These are phyloP conservation scores for Tretioscincus oriximinensis DNA, from an alignment of 2,113 vertebrate species.

Conservation along the genomic window DNA sequence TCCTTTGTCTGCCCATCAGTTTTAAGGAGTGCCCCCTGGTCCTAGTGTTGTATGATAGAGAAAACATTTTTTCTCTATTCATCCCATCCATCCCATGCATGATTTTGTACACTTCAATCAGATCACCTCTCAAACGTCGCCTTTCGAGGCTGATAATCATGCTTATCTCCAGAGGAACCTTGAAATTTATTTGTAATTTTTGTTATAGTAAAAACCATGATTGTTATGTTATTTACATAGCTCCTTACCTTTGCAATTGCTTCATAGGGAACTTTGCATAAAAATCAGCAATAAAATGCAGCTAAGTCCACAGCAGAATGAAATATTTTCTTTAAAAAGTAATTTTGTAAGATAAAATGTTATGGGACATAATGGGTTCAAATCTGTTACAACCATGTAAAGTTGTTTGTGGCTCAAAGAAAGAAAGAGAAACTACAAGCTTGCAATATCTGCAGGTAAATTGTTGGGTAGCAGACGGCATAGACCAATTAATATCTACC, in stretches of 20 bases:
- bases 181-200: constrained; percentile 16
- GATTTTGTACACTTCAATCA: too few species aligned
- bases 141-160: too few species aligned
- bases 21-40: too few species aligned
- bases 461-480: constrained; percentile 14
- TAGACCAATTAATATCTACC: constrained; percentile 28
- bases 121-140: too few species aligned
- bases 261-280: constrained; percentile 11
- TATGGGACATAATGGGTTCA: constrained; percentile 10
- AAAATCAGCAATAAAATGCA: constrained; percentile 20
- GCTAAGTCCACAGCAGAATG: constrained; percentile 7
- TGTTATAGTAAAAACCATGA: constrained; percentile 22
- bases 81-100: too few species aligned
- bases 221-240: constrained; percentile 35
- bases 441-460: constrained; percentile 16
- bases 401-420: constrained; percentile 15
- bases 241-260: constrained; percentile 15
- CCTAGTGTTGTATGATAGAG: too few species aligned
- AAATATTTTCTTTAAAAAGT: constrained; percentile 26
- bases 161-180: constrained; percentile 29
- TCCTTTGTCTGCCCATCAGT: too few species aligned
- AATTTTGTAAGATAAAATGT: constrained; percentile 1
- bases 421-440: constrained; percentile 7
- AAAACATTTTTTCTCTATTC: too few species aligned
- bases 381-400: neutral